These are phyloP conservation scores for Atopsyche davidsoni DNA, from an alignment of 1,140 invertebrate genomes.

Conservation along the genomic window DNA sequence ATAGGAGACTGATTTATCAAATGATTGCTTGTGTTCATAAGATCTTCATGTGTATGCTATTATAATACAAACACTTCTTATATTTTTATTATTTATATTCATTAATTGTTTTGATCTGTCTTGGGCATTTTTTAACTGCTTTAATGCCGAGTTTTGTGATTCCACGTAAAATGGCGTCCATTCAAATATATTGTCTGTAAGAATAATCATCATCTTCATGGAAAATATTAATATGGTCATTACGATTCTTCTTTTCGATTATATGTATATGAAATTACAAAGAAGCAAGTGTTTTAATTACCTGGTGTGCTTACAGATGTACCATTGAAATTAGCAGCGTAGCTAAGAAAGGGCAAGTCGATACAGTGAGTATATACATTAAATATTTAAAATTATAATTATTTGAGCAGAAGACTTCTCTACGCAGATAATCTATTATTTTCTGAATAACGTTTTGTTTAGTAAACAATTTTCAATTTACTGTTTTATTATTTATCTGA, in stretches of 20 bases:
- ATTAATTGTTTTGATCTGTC: slow-evolving; percentile 16
- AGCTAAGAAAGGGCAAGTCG: slow-evolving; percentile 59
- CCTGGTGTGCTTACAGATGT: slow-evolving; percentile 25
- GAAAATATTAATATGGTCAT: slow-evolving; percentile 19
- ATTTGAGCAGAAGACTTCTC: too few species aligned
- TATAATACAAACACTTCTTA: background rate
- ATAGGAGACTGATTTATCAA: too few species aligned
- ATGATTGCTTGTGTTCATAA: too few species aligned
- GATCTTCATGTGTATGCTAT: background rate
- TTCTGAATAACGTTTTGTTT: too few species aligned
- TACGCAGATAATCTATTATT: too few species aligned
- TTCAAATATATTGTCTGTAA: background rate
- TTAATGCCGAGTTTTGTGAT: too few species aligned
- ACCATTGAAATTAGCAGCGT: slow-evolving; percentile 63
- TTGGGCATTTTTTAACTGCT: slow-evolving; percentile 1
- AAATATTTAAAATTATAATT: too few species aligned
- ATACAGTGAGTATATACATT: slow-evolving; percentile 65
- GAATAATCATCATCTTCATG: too few species aligned
- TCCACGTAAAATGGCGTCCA: background rate
- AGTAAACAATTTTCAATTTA: too few species aligned
- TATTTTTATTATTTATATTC: slow-evolving; percentile 17
- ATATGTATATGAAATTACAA: background rate
- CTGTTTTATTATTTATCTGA: slow-evolving; percentile 17
- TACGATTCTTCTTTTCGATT: slow-evolving; percentile 41
- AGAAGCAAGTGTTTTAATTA: background rate